Conservation (phyloP, 2,888 invertebrate genomes). For the Apodemia zela region DNA sequence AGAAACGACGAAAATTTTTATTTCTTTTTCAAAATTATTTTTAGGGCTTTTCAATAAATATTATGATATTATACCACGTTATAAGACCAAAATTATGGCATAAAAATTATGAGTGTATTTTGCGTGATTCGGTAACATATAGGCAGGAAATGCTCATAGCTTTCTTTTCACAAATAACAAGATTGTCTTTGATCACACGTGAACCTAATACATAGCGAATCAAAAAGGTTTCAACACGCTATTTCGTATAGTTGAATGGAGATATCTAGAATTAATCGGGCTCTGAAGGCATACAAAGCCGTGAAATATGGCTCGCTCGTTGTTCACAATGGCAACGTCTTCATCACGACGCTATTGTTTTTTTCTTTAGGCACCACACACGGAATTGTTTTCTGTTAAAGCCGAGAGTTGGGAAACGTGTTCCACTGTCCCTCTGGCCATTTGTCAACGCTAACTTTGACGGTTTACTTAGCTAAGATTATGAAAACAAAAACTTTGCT, state of each 20-base stretch:
- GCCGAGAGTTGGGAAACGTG: conserved; percentile 66
- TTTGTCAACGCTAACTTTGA: conserved; percentile 58
- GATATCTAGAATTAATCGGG: conserved; percentile 80
- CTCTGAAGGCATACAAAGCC: conserved; percentile 73
- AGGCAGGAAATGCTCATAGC: background rate
- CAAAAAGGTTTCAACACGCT: conserved; percentile 76
- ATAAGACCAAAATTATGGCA: too few species aligned
- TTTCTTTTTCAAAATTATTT: too few species aligned
- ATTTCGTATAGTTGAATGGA: conserved; percentile 67
- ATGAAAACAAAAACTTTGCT: conserved; percentile 17
- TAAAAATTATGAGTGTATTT: too few species aligned
- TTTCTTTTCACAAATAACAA: conserved; percentile 14
- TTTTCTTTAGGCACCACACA: conserved; percentile 71
- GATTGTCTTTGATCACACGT: conserved; percentile 50
- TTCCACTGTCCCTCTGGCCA: conserved; percentile 54
- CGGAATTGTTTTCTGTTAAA: conserved; percentile 71
- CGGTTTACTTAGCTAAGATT: conserved; percentile 27
- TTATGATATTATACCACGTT: too few species aligned
- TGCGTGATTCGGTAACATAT: background rate
- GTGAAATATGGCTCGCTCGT: conserved; percentile 77
- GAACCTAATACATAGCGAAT: conserved; percentile 51
- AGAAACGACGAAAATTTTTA: too few species aligned
- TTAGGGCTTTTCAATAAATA: too few species aligned
- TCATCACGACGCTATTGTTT: conserved; percentile 78
- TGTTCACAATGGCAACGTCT: conserved; percentile 79